These are phyloP conservation scores for Drosophila lini DNA, from an alignment of 1,140 invertebrate species.

Conservation along the genomic window DNA sequence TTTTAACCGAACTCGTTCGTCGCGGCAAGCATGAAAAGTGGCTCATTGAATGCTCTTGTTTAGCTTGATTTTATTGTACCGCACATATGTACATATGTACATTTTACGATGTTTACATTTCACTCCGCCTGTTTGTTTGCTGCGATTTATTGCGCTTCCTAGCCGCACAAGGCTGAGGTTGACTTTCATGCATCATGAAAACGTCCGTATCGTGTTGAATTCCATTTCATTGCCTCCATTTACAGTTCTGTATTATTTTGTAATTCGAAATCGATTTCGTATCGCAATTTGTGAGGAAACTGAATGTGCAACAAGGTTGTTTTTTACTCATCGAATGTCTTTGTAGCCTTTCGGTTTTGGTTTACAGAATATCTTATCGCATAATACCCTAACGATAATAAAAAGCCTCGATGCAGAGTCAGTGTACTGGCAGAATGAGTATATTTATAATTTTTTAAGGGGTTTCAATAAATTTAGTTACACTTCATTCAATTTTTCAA, in stretches of 20 bases:
- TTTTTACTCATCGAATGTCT: conserved; percentile 21
- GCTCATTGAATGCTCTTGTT: conserved; percentile 51
- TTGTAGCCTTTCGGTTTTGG: conserved; percentile 29
- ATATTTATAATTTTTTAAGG: not conserved
- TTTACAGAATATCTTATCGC: conserved; percentile 59
- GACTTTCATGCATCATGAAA: conserved; percentile 68
- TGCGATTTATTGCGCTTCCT: conserved; percentile 71
- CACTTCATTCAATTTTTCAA: not conserved
- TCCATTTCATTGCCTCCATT: conserved; percentile 57
- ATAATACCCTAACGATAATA: conserved; percentile 8
- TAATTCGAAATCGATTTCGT: conserved; percentile 73
- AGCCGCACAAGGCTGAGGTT: conserved; percentile 56
- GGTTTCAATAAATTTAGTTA: not conserved
- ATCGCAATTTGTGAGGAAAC: conserved; percentile 40
- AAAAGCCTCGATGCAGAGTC: not conserved
- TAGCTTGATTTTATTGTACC: conserved; percentile 33
- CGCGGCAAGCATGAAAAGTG: conserved; percentile 62
- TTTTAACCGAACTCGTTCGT: conserved; percentile 24
- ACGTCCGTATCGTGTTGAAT: conserved; percentile 34
- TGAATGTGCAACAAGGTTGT: conserved; percentile 52
- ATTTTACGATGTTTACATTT: conserved; percentile 68
- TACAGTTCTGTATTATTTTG: conserved; percentile 64
- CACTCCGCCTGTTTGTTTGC: conserved; percentile 20
- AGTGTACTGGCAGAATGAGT: too few relatives aligned
- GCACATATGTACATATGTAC: conserved; percentile 2